phyloP scores from a whole-genome alignment of 2,113 vertebrate species.

The Seriola dumerili region DNA sequence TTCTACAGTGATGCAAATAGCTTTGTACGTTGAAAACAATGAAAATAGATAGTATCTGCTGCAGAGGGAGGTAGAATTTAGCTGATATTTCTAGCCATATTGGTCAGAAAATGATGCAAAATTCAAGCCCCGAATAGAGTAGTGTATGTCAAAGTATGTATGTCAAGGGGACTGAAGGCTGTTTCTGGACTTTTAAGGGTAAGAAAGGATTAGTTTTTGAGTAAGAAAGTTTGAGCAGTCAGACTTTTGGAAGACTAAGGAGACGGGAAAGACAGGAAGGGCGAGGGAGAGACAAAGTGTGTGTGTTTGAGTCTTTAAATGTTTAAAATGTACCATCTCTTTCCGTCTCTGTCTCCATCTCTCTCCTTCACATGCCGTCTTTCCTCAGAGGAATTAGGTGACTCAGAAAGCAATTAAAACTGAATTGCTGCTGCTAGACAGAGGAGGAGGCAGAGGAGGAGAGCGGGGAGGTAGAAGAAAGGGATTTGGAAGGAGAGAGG shows the following conservation, averaged over 20 bases:
- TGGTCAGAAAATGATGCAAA: conserved; percentile 1
- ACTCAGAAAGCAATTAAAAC: conserved; percentile 81
- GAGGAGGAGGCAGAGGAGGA: conserved; percentile 60
- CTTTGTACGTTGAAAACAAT: neutral
- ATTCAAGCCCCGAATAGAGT: neutral
- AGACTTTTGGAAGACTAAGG: neutral
- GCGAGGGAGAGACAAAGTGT: neutral
- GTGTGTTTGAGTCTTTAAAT: conserved; percentile 39
- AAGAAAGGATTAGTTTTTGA: neutral
- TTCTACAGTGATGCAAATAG: neutral
- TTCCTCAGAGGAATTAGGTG: conserved; percentile 68
- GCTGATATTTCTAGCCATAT: neutral
- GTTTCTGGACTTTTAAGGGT: conserved; percentile 15
- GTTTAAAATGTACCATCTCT: conserved; percentile 58
- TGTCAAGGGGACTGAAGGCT: conserved; percentile 6
- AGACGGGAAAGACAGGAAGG: neutral
- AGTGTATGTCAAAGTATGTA: neutral
- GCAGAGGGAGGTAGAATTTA: neutral
- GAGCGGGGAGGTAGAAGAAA: conserved; percentile 53
- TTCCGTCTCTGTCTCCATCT: conserved; percentile 28
- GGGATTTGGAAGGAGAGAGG: conserved; percentile 52
- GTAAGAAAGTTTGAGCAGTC: conserved; percentile 15
- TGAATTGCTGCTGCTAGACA: conserved; percentile 69
- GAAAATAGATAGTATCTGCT: neutral
- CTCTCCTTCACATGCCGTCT: conserved; percentile 35